phyloP scores from a whole-genome alignment of 2,797 vertebrate genomes.

The Myiotriccus ornatus region DNA sequence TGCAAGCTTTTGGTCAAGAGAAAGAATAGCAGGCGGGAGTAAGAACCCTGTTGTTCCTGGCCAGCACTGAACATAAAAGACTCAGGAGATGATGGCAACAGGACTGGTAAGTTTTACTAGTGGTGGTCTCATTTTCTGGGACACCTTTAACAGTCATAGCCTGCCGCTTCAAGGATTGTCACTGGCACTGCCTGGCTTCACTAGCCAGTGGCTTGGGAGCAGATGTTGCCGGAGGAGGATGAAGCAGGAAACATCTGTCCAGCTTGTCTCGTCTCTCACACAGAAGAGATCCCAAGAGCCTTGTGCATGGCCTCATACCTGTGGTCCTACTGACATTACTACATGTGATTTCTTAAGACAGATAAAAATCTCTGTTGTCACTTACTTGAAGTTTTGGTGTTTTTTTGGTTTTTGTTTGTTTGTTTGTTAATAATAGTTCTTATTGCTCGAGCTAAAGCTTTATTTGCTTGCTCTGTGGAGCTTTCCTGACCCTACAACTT shows the following conservation, averaged over 20 bases:
- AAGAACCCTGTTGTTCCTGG: not conserved
- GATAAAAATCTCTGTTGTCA: not conserved
- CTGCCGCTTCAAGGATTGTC: not conserved
- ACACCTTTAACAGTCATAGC: not conserved
- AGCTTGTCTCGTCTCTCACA: not conserved
- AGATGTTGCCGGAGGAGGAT: not conserved
- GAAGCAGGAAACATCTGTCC: not conserved
- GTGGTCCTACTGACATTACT: not conserved
- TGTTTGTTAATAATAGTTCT: not conserved
- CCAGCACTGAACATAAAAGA: accelerated
- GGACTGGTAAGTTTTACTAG: not conserved
- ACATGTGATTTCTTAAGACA: not conserved
- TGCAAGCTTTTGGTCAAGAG: not conserved
- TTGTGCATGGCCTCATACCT: not conserved
- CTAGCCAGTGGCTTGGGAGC: accelerated
- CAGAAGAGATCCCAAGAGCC: not conserved
- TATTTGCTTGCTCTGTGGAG: not conserved
- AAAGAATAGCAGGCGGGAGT: not conserved
- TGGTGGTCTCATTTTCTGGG: not conserved
- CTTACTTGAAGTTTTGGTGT: not conserved
- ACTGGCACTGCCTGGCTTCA: not conserved
- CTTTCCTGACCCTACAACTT: not conserved
- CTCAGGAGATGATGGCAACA: not conserved
- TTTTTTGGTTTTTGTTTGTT: no score
- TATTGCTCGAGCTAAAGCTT: not conserved